A percentile compares a stretch with the other conserved stretches of the same genome.
phyloP scores from a whole-genome alignment of 2,113 vertebrate genomes.

The Marmota monax region DNA sequence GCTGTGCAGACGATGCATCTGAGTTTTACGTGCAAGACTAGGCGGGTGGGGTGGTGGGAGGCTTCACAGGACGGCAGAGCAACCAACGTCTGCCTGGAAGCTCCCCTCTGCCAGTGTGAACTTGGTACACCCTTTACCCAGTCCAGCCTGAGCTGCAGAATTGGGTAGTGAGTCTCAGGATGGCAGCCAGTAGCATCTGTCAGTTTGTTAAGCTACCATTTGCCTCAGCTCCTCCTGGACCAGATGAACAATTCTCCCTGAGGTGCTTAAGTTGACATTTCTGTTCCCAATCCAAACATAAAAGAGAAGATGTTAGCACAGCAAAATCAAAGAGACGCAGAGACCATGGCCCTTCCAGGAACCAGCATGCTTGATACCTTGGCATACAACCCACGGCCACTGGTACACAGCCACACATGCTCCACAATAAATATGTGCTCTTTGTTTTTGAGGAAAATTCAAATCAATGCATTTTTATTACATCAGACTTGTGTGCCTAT shows the following conservation, averaged over 20 bases:
- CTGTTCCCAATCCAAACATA: background rate
- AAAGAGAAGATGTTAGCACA: background rate
- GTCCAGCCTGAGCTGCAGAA: background rate
- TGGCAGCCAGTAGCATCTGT: background rate
- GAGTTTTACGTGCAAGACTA: background rate
- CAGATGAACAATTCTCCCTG: background rate
- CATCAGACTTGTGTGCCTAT: background rate
- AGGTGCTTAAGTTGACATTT: background rate
- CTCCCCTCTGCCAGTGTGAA: background rate
- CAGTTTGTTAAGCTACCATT: background rate
- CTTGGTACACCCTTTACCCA: background rate
- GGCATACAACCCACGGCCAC: background rate
- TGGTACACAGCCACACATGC: background rate
- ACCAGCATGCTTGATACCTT: background rate
- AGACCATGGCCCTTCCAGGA: background rate
- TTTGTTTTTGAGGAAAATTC: background rate
- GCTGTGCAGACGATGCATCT: background rate
- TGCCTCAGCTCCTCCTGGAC: background rate
- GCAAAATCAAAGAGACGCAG: background rate
- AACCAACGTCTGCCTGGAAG: background rate
- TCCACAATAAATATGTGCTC: background rate
- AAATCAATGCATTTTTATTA: background rate
- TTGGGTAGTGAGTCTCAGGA: background rate
- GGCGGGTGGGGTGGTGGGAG: background rate
- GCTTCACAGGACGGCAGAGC: background rate